Evolutionary conservation across 2,888 invertebrate genomes (phyloP).

Genomic region (Drosophila kokeensis): DNA sequence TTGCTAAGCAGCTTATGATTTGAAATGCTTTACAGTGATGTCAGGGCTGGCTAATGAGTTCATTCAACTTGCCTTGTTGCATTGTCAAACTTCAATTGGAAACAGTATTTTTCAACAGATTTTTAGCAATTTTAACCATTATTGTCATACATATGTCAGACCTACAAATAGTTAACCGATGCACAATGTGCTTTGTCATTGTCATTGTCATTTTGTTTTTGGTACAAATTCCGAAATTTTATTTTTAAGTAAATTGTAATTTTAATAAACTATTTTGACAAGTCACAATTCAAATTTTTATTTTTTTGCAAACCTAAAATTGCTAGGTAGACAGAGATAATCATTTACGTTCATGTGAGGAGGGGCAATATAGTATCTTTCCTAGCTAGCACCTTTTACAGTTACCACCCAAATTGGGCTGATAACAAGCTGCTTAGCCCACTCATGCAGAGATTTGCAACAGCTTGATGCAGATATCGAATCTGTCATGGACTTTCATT

Average conservation of each 20-base stretch:
- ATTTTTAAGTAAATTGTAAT: background rate
- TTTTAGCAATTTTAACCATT: background rate
- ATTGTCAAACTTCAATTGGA: background rate
- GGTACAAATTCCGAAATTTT: background rate
- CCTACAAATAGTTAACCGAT: background rate
- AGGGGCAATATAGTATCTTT: no score
- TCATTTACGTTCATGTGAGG: no score
- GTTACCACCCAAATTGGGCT: no score
- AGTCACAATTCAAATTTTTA: background rate
- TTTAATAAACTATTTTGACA: background rate
- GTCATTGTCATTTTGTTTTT: background rate
- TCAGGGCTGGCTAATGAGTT: constrained; percentile 61
- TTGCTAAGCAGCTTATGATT: constrained; percentile 72
- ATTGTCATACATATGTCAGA: background rate
- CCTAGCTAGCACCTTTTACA: no score
- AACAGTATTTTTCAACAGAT: background rate
- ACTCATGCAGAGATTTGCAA: no score
- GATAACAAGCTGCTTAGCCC: no score
- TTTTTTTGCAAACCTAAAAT: no score
- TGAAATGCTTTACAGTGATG: constrained; percentile 53
- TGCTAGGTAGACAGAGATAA: background rate
- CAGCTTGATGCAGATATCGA: no score
- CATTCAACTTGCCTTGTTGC: constrained; percentile 55
- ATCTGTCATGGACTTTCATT: background rate
- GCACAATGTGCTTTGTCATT: background rate